phyloP scores from a whole-genome alignment of 2,113 vertebrate genomes.

The Labeo rohita region DNA sequence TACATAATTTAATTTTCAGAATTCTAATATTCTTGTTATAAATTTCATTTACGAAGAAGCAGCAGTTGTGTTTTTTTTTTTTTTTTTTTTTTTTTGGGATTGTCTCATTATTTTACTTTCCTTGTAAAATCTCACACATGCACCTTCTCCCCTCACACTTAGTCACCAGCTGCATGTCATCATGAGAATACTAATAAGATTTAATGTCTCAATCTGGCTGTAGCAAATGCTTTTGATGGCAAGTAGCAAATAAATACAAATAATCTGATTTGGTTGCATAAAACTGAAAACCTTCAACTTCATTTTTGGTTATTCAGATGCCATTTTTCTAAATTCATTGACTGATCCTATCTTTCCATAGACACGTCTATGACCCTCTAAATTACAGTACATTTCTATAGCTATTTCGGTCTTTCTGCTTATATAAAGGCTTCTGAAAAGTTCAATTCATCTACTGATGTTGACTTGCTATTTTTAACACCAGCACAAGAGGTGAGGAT shows the following conservation, averaged over 20 bases:
- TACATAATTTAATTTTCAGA: too few relatives aligned
- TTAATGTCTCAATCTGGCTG: background rate
- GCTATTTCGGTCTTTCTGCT: slow-evolving; percentile 12
- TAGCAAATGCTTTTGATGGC: background rate
- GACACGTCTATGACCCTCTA: background rate
- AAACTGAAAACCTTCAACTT: background rate
- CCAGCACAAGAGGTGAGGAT: slow-evolving; percentile 23
- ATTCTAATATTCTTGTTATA: background rate
- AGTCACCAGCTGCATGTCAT: background rate
- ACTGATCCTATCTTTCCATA: background rate
- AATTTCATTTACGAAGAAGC: background rate
- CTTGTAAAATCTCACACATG: background rate
- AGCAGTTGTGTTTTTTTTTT: background rate
- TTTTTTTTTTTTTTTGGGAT: background rate
- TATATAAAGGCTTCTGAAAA: slow-evolving; percentile 24
- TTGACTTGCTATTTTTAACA: slow-evolving; percentile 37
- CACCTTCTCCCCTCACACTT: background rate
- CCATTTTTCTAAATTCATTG: background rate
- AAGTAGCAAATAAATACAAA: background rate
- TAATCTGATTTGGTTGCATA: background rate
- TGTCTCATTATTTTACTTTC: slow-evolving; percentile 5
- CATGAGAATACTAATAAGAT: slow-evolving; percentile 19
- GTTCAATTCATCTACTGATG: background rate
- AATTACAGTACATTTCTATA: background rate
- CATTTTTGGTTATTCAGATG: background rate